Conservation (phyloP, 2,797 vertebrate genomes). For the Pteronotus mesoamericanus region DNA sequence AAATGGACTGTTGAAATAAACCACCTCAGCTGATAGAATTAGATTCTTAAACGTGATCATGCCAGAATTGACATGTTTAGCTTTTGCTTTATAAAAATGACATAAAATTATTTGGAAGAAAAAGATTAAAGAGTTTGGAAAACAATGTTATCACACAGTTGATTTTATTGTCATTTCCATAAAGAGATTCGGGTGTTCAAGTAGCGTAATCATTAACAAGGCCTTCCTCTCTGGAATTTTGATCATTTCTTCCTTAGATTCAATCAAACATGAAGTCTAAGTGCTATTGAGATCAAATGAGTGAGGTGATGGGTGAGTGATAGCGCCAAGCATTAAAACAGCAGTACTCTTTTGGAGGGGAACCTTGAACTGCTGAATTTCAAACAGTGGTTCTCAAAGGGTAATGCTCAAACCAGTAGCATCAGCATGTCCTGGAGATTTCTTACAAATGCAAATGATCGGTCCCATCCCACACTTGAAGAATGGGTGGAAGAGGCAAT, state of each 20-base stretch:
- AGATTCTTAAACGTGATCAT: neutral
- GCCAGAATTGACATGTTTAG: neutral
- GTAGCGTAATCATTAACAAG: neutral
- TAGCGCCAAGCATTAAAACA: neutral
- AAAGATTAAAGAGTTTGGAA: neutral
- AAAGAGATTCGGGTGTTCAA: neutral
- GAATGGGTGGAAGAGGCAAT: no score
- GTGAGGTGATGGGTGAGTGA: neutral
- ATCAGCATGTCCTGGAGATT: no score
- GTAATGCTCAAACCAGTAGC: no score
- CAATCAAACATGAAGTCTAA: neutral
- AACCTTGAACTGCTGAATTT: no score
- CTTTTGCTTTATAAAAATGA: conserved; percentile 14
- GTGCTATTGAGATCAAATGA: neutral
- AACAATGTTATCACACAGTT: neutral
- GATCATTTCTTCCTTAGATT: neutral
- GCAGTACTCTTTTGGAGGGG: no score
- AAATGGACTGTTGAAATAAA: neutral
- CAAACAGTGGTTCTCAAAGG: no score
- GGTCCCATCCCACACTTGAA: no score
- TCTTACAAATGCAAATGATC: no score
- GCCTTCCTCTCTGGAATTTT: neutral
- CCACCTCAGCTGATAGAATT: no score
- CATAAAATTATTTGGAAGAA: neutral
- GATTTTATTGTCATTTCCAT: neutral